Evolutionary conservation across 2,113 vertebrate genomes (phyloP).

Genomic region (Henicopernis longicauda): DNA sequence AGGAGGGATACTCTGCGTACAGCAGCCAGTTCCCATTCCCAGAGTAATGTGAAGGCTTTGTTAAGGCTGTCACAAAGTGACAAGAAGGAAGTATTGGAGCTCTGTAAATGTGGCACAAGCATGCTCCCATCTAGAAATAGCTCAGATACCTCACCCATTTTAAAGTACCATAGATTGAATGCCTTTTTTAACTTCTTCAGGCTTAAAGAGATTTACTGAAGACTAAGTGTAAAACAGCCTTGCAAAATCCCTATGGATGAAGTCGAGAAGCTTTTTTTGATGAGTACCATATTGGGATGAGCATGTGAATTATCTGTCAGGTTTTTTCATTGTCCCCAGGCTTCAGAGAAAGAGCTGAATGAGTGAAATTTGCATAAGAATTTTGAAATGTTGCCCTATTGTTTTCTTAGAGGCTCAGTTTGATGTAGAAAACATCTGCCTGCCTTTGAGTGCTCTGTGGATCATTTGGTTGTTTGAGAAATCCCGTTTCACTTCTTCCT

Average conservation of each 20-base stretch:
- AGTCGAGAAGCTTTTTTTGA: background rate
- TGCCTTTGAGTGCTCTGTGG: background rate
- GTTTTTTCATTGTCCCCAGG: background rate
- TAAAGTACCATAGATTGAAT: background rate
- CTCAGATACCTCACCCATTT: background rate
- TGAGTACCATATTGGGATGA: background rate
- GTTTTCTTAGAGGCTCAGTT: constrained; percentile 37
- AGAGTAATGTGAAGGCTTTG: background rate
- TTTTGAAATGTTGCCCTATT: constrained; percentile 16
- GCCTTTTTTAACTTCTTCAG: background rate
- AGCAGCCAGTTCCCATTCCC: background rate
- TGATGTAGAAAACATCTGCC: constrained; percentile 36
- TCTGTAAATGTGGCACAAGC: background rate
- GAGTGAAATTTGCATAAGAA: constrained; percentile 18
- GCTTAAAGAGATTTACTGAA: background rate
- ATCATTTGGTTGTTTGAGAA: constrained; percentile 10
- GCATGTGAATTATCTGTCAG: background rate
- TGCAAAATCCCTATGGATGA: background rate
- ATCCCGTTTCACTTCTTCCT: background rate
- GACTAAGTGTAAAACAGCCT: background rate
- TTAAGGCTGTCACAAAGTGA: background rate
- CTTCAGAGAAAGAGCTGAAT: constrained; percentile 4
- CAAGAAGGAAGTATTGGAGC: background rate
- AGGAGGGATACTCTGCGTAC: rapidly evolving
- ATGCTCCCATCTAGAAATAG: background rate